Conservation (phyloP, 2,888 invertebrate genomes). For the Limnephilus lunatus region DNA sequence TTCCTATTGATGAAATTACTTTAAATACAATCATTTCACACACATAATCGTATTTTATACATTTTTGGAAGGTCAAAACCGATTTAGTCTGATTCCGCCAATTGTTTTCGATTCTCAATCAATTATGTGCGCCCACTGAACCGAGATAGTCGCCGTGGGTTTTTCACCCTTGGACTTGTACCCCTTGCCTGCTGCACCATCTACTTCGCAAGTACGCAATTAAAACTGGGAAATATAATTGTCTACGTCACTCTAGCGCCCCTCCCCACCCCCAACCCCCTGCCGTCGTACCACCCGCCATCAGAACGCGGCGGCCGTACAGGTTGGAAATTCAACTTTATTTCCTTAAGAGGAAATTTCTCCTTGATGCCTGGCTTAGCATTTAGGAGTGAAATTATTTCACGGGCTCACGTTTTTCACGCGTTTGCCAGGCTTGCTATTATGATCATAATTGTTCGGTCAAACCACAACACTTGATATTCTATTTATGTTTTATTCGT, state of each 20-base stretch:
- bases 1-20: not conserved
- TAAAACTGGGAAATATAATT: constrained; percentile 65
- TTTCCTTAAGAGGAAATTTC: not conserved
- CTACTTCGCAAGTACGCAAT: constrained; percentile 63
- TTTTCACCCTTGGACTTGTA: constrained; percentile 27
- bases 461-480: not conserved
- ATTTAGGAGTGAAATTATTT: not conserved
- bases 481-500: not conserved
- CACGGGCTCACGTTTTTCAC: not conserved
- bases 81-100: not conserved
- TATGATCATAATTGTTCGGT: not conserved
- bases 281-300: not conserved
- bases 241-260: constrained; percentile 52
- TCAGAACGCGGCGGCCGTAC: not conserved
- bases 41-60: not conserved
- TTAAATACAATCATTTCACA: not conserved
- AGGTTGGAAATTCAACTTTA: constrained; percentile 18
- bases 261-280: not conserved
- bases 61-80: not conserved
- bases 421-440: not conserved
- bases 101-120: not conserved
- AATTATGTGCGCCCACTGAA: constrained; percentile 7
- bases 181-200: constrained; percentile 44
- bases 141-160: constrained; percentile 18
- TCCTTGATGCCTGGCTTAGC: not conserved